A percentile compares a stretch with the other conserved stretches of the same genome.
phyloP scores from a whole-genome alignment of 2,797 vertebrate species.

The Xyrichtys novacula region DNA sequence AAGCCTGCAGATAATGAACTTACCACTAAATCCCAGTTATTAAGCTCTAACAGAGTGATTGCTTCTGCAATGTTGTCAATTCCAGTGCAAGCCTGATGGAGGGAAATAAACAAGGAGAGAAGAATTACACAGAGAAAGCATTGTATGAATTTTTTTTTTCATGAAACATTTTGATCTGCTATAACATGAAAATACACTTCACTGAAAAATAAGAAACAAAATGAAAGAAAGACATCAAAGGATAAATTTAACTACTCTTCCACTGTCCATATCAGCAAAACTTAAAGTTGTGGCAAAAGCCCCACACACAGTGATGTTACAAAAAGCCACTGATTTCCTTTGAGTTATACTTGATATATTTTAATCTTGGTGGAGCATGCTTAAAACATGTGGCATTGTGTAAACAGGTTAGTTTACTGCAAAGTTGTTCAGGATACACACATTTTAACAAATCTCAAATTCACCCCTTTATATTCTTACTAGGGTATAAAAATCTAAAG shows the following conservation, averaged over 20 bases:
- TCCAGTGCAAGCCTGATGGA: constrained; percentile 96
- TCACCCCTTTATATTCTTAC: background rate
- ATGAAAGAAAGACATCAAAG: background rate
- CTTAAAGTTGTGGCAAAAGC: background rate
- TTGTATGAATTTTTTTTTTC: background rate
- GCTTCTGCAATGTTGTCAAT: constrained; percentile 99
- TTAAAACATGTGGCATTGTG: background rate
- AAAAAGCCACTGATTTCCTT: no score
- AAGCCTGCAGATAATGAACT: constrained; percentile 81
- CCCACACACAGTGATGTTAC: background rate
- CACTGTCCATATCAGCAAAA: background rate
- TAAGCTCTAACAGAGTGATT: constrained; percentile 98
- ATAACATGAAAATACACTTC: background rate
- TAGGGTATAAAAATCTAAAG: background rate
- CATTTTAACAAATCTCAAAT: background rate
- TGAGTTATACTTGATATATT: background rate
- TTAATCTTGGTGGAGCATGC: background rate
- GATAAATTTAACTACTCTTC: background rate
- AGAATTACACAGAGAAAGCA: constrained; percentile 21
- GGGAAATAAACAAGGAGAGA: constrained; percentile 49
- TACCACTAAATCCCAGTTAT: constrained; percentile 99
- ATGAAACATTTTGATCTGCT: background rate
- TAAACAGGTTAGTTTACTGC: background rate
- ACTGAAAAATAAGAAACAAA: background rate
- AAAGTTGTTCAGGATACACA: background rate